phyloP scores from a whole-genome alignment of 2,888 invertebrate species.

The Eupithecia tripunctaria region DNA sequence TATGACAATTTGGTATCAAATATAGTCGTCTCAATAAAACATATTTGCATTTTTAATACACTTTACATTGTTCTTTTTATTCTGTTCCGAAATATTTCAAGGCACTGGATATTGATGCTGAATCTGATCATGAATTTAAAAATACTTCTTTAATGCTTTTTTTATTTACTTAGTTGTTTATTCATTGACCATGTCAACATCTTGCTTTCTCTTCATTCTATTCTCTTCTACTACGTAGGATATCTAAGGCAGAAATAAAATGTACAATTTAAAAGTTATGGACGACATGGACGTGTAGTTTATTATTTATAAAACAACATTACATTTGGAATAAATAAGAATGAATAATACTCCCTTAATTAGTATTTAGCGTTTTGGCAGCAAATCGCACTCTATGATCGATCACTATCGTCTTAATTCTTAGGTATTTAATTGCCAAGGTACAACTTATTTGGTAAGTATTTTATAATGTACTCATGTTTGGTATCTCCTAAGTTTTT shows the following conservation, averaged over 20 bases:
- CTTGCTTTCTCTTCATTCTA: conserved; percentile 6
- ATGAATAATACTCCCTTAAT: neutral
- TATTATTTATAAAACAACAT: too few relatives aligned
- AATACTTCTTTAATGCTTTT: conserved; percentile 2
- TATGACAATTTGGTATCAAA: conserved; percentile 59
- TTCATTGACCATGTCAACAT: conserved; percentile 31
- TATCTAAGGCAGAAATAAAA: conserved; percentile 23
- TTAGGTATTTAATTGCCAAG: conserved; percentile 26
- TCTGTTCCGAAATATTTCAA: conserved; percentile 50
- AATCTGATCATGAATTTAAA: conserved; percentile 15
- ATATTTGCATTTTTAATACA: conserved; percentile 45
- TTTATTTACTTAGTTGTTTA: neutral
- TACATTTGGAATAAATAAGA: neutral
- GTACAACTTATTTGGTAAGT: conserved; percentile 29
- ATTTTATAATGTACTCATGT: neutral
- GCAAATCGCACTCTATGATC: neutral
- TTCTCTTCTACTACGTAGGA: conserved; percentile 4
- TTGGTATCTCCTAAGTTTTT: neutral
- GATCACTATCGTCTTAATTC: conserved; percentile 17
- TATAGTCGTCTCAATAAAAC: conserved; percentile 62
- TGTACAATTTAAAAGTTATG: neutral
- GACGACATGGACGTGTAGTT: conserved; percentile 28
- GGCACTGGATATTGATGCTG: conserved; percentile 43
- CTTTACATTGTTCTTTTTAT: conserved; percentile 53
- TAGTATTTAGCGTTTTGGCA: neutral